Base-by-base conservation (phyloP, 2,113 vertebrate genomes). In the Porphyrio hochstetteri region DNA sequence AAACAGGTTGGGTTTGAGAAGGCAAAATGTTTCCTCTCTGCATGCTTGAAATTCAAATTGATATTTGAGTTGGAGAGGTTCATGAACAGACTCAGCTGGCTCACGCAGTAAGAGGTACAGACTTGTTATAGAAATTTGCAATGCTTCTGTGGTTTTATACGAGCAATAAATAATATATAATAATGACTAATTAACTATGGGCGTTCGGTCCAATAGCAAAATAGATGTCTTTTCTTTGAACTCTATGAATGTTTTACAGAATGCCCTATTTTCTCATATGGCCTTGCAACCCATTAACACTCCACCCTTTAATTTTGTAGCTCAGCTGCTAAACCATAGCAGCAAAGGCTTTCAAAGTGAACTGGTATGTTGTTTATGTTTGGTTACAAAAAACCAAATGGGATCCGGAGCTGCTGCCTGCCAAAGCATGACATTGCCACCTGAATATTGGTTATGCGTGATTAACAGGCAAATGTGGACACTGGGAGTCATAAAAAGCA, bases 31-130 rank as follows among this genome's bases (percentile, higher is more conserved):
- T 92, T 89, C 46, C 81, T 78, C 64, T 81, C 56, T 28, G 44
- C 42, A 67, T 63, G 35, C 64, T 78, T 88, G 85, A 94, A 95
- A 93, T 88, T 90, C 79, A 88, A 68, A 90, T 56, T 67, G 71
- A 16, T 95, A 75, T 96, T 90, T 94, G 76, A 81, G 24, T 78
- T 96, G 93, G 88, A 95, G 38, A 86, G 35, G 24, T 44, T 94
- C 35, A 60, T 0, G 0, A 79, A 44, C 44, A 88, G 52, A 44
- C 56, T 95, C 31, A 23, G 52, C 61, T 90, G 64, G 64, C 52
- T 65, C 80, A 31, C 78, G 77, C 16, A 56, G 17, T 21, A 63
- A 75, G 85, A 95, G 52, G 36, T 81, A 42, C 27, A 64, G 60
- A 70, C 21, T 40, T 68, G 18, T 61, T 77, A 42, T 27, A 92